A percentile compares a stretch with the other conserved stretches of the same genome.
phyloP scores from a whole-genome alignment of 23 tunicate species.

The Botrylloides violaceus region DNA sequence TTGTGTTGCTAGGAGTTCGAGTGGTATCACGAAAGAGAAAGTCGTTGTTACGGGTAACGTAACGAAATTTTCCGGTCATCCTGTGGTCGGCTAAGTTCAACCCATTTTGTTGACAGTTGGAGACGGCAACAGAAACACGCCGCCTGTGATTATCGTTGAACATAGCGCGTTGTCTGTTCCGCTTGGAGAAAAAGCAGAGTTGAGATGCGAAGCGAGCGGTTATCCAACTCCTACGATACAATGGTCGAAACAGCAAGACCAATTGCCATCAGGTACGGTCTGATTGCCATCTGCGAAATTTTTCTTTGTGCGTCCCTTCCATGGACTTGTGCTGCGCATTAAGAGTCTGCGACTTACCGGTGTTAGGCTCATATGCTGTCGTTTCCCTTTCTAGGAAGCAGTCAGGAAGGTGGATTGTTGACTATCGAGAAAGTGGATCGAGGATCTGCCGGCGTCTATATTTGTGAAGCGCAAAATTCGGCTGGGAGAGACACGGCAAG shows the following conservation, averaged over 20 bases:
- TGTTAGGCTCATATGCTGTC: not conserved
- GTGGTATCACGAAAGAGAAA: constrained; percentile 31
- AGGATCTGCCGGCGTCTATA: constrained; percentile 21
- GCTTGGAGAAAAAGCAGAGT: constrained; percentile 24
- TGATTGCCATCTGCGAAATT: not conserved
- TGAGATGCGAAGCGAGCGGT: constrained; percentile 54
- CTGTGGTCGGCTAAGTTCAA: not conserved
- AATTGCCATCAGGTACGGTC: constrained; percentile 44
- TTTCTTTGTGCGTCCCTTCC: not conserved
- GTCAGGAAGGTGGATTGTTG: constrained; percentile 11
- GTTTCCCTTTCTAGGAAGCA: not conserved
- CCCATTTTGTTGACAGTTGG: constrained; percentile 28
- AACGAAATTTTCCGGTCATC: not conserved
- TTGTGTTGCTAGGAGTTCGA: constrained; percentile 52
- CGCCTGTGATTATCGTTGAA: constrained; percentile 33
- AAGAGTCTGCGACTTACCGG: not conserved
- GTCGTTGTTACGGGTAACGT: constrained; percentile 44
- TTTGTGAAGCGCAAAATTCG: constrained; percentile 29
- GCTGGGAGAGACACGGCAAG: constrained; percentile 13
- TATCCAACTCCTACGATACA: constrained; percentile 33
- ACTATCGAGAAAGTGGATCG: constrained; percentile 6
- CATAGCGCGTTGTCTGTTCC: constrained; percentile 19
- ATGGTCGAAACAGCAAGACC: constrained; percentile 47
- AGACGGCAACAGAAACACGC: not conserved
- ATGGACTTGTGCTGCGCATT: not conserved